Base-by-base conservation (phyloP, 2,888 invertebrate species). In the Hedychridium roseum region DNA sequence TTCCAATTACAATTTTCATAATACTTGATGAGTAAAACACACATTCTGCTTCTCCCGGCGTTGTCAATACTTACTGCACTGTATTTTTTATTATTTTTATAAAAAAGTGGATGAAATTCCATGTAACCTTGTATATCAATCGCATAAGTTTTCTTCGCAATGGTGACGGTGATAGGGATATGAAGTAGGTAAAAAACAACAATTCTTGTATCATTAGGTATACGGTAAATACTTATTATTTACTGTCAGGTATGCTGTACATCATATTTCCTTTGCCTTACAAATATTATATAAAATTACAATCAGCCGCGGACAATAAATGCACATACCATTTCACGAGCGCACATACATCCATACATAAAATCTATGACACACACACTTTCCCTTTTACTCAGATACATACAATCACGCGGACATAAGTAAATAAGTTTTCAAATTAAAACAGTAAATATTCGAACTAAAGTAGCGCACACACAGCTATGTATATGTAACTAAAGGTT, bases 221-320 rank as follows among this genome's bases (percentile, higher is more conserved):
- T 71, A 73, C 73, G 72, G 66, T 73, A 71, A 68, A 70, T 70
- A 67, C 71, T 73, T 75, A 71, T 74, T 73, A 74, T 76, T 75
- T 73, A 73, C 74, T 74, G 71, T 74, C 74, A 74, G 74, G 73
- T 74, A 73, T 74, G 66, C 74, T 74, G 74, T 74, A 76, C 74
- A 76, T 73, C 74, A 72, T 71, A 73, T 73, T 73, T 73, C 63
- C 61, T 70, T 71, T 71, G 66, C 70, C 74, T 76, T 76, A 76
- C 69, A 74, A 77, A 77, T 76, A 74, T 75, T 70, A 72, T 75
- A 76, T 76, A 75, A 77, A 77, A 77, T 76, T 75, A 76, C 77
- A 76, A 71, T 76, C 75, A 69, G 72, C 73, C 72, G 65, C 70
- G 69, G 64, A 74, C 68, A 74, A 62, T 73, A 66, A 66, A 64